These are phyloP conservation scores for Hirtodrosophila alboralis DNA, from an alignment of 2,888 invertebrate genomes.

Conservation along the genomic window DNA sequence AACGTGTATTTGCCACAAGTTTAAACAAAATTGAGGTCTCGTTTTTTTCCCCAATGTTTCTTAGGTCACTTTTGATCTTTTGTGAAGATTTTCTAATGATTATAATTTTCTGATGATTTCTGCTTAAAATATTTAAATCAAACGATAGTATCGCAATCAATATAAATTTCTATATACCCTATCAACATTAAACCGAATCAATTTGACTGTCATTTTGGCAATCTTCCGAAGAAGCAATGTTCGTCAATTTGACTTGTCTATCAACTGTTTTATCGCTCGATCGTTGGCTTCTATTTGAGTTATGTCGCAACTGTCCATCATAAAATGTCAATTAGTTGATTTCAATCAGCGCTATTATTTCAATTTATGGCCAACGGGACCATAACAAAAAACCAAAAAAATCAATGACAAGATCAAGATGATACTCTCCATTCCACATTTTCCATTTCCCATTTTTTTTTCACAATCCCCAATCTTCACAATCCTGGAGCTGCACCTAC, in stretches of 20 bases:
- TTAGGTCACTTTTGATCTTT: no score
- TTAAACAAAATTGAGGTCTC: no score
- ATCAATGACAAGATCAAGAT: conserved; percentile 66
- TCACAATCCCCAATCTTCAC: background rate
- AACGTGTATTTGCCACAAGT: no score
- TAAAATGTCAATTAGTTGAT: conserved; percentile 77
- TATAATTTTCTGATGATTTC: no score
- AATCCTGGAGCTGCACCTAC: conserved; percentile 46
- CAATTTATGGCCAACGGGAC: conserved; percentile 68
- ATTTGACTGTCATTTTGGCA: conserved; percentile 32
- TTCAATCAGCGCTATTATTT: conserved; percentile 69
- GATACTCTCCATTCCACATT: conserved; percentile 5
- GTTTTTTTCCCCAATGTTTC: no score
- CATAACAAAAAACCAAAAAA: conserved; percentile 20
- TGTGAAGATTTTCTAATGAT: no score
- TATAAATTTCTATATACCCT: no score
- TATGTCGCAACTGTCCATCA: conserved; percentile 59
- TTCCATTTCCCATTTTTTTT: background rate
- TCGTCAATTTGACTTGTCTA: conserved; percentile 24
- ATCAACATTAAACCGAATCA: conserved; percentile 17
- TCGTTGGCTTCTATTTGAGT: conserved; percentile 24
- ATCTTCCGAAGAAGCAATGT: background rate
- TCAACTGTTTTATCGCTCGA: conserved; percentile 7
- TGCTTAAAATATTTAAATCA: no score
- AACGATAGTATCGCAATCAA: no score